Conservation (phyloP, 2,888 invertebrate genomes). For the Drosophila stalkeri region DNA sequence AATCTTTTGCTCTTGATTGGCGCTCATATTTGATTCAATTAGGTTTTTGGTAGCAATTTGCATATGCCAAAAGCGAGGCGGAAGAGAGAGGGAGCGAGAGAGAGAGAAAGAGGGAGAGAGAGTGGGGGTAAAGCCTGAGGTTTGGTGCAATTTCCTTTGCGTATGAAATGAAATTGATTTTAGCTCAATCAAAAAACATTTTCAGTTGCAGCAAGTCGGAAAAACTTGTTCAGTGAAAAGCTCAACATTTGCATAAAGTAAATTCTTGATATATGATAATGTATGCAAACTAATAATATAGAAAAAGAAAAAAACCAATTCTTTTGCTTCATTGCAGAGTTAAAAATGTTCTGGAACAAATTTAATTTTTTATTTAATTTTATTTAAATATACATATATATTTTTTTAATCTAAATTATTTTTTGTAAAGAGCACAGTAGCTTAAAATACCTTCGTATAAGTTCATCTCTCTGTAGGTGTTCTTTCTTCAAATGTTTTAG, state of each 20-base stretch:
- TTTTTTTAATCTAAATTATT: too few relatives aligned
- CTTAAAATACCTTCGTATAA: too few relatives aligned
- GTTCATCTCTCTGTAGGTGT: too few relatives aligned
- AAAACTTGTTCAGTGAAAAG: conserved; percentile 1
- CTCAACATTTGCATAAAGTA: not conserved
- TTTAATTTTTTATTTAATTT: too few relatives aligned
- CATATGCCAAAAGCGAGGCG: conserved; percentile 13
- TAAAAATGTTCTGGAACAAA: too few relatives aligned
- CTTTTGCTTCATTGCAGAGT: not conserved
- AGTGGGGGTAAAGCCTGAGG: not conserved
- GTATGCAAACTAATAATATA: too few relatives aligned
- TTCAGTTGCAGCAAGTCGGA: conserved; percentile 13
- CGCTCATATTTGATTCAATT: conserved; percentile 63
- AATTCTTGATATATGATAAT: not conserved
- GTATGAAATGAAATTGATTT: conserved; percentile 39
- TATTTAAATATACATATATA: too few relatives aligned
- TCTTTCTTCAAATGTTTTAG: too few relatives aligned
- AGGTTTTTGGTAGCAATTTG: conserved; percentile 48
- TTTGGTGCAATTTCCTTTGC: not conserved
- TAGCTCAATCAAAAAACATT: conserved; percentile 15
- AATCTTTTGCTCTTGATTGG: conserved; percentile 67
- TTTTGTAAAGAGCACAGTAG: too few relatives aligned
- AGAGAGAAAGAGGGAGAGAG: not conserved
- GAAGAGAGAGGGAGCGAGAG: not conserved
- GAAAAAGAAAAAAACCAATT: not conserved